These are phyloP conservation scores for Metopia argyrocephala DNA, from an alignment of 2,888 invertebrate species.

Conservation along the genomic window DNA sequence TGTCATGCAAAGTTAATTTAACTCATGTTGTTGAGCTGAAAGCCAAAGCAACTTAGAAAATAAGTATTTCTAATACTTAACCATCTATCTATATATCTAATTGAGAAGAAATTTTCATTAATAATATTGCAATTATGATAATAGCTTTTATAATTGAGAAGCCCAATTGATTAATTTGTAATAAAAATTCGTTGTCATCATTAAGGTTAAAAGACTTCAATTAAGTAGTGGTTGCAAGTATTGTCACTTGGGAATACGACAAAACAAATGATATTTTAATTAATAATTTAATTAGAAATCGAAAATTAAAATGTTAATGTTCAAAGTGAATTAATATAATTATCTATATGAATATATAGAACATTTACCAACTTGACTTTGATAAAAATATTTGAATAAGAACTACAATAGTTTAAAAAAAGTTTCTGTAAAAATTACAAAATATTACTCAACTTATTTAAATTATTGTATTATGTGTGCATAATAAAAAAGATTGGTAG, in stretches of 20 bases:
- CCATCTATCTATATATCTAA: background rate
- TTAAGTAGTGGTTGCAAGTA: slow-evolving; percentile 2
- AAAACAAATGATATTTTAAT: slow-evolving; percentile 20
- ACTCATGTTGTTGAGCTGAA: slow-evolving; percentile 41
- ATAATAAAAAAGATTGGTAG: too few species aligned
- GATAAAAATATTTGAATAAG: too few species aligned
- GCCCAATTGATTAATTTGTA: slow-evolving; percentile 47
- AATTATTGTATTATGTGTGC: too few species aligned
- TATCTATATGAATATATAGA: too few species aligned
- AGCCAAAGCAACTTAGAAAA: slow-evolving; percentile 21
- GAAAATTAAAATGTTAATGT: background rate
- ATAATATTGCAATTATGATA: slow-evolving; percentile 7
- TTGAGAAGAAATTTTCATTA: background rate
- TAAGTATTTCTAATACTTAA: slow-evolving; percentile 40
- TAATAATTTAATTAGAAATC: slow-evolving; percentile 21
- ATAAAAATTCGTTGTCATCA: slow-evolving; percentile 39
- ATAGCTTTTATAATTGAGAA: slow-evolving; percentile 30
- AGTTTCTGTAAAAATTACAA: too few species aligned
- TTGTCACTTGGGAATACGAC: background rate
- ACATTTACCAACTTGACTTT: too few species aligned
- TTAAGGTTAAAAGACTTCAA: slow-evolving; percentile 36
- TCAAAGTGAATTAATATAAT: too few species aligned
- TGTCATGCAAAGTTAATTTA: slow-evolving; percentile 59
- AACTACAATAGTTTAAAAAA: too few species aligned
- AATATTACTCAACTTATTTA: too few species aligned